Conservation (phyloP, 30 jellyfish, hydroid and myxozoan species). For the Turritopsis dohrnii region DNA sequence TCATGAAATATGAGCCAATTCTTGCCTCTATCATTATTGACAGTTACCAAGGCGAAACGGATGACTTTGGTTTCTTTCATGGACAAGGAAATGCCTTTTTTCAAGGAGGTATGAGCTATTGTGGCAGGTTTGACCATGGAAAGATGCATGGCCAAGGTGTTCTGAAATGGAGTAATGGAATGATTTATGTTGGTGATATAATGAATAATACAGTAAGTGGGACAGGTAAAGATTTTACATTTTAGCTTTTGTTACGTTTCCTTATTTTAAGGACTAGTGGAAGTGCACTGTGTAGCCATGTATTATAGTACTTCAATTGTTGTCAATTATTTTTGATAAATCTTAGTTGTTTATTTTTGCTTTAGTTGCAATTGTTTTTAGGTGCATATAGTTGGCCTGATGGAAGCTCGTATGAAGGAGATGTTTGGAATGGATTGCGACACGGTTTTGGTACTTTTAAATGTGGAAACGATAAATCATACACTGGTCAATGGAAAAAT, state of each 20-base stretch:
- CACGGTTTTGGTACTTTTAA: constrained; percentile 78
- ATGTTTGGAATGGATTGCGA: constrained; percentile 62
- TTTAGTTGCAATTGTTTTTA: constrained; percentile 3
- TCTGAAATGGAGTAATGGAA: constrained; percentile 78
- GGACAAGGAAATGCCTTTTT: constrained; percentile 25
- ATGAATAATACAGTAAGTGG: constrained; percentile 51
- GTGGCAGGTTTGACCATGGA: constrained; percentile 57
- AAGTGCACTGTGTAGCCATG: no score
- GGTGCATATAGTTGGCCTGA: constrained; percentile 95
- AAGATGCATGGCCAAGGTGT: constrained; percentile 89
- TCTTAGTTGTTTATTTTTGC: no score
- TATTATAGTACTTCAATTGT: no score
- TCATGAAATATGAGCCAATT: constrained; percentile 70
- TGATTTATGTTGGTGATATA: constrained; percentile 69
- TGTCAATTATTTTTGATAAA: no score
- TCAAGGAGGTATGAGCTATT: constrained; percentile 29
- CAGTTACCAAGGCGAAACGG: constrained; percentile 56
- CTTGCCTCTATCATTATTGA: constrained; percentile 49
- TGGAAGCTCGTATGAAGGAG: constrained; percentile 89
- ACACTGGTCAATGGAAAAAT: constrained; percentile 69
- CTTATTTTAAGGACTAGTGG: no score
- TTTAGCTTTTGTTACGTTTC: neutral
- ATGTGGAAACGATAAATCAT: constrained; percentile 49
- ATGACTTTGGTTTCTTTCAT: constrained; percentile 40
- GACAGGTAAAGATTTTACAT: constrained; percentile 37